Evolutionary conservation across 2,888 invertebrate species (phyloP).

Genomic region (Agrilus biguttatus): DNA sequence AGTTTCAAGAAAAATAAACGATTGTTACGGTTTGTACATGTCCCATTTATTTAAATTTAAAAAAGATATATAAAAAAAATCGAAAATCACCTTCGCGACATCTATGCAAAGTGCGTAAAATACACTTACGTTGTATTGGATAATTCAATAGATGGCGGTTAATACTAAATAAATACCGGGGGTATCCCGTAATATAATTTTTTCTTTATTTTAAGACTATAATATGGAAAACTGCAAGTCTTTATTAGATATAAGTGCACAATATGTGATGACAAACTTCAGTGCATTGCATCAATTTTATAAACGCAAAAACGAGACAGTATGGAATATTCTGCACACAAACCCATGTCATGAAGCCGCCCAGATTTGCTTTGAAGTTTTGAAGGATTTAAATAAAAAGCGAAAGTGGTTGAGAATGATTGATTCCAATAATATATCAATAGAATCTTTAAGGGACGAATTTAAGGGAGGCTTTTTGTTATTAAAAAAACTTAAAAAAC

Average conservation of each 20-base stretch:
- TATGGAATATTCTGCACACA: constrained; percentile 23
- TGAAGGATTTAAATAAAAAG: constrained; percentile 25
- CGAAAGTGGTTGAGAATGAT: constrained; percentile 22
- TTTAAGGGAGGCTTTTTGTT: constrained; percentile 10
- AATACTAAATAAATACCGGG: neutral
- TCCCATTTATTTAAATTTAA: no score
- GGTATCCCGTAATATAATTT: neutral
- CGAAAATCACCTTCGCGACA: neutral
- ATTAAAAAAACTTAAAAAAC: no score
- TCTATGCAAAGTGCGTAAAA: neutral
- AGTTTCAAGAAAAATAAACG: no score
- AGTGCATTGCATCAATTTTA: constrained; percentile 17
- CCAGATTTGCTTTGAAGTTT: constrained; percentile 18
- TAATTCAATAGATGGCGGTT: neutral
- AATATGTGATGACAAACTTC: constrained; percentile 20
- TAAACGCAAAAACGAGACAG: constrained; percentile 18
- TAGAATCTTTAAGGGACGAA: constrained; percentile 20
- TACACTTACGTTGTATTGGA: neutral
- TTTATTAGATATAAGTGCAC: constrained; percentile 22
- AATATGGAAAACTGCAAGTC: constrained; percentile 8
- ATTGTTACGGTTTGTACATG: no score
- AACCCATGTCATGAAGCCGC: constrained; percentile 10
- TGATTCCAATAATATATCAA: constrained; percentile 20
- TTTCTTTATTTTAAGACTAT: neutral
- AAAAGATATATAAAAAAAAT: no score